Evolutionary conservation across 2,888 invertebrate genomes (phyloP), one percentile per base, ranked within the genome.

Genomic region (Atrina japonica): DNA sequence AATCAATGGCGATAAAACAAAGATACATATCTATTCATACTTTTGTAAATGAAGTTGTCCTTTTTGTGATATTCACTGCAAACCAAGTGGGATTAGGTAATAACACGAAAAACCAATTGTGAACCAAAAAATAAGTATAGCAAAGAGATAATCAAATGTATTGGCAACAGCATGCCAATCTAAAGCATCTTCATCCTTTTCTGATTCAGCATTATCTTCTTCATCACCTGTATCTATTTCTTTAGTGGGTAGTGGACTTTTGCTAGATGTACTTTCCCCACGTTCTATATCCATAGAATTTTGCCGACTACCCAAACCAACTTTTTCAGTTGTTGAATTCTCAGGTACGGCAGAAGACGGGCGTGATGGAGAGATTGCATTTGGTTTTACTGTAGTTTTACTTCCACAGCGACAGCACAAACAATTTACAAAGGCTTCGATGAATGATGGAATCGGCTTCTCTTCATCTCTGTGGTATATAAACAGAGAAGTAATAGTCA

Each of bases 391-490:
- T n/a, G 21, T 25, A 23, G 47, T 55, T 5, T 55, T 58, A 18
- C 49, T 49, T 23, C 50, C 66, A 41, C 66, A 66, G 3, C 58
- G 43, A 27, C 66, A 66, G 11, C 58, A 47, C 14, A 66, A 14
- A 27, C 53, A 55, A 9, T 47, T 58, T 11, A 58, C 49, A 18
- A 66, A 41, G 2, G 14, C 49, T 7, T 40, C 50, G 16, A 66
- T 56, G 18, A 47, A 47, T 14, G 23, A 27, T 1, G 70, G 70
- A 14, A 70, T 58, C 16, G 49, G 50, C 0, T 21, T 50, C 2
- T 18, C 43, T 6, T 72, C 70, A 6, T 73, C 68, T 53, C 56
- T 66, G 43, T 68, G 66, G 53, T 76, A 75, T 5, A 78, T 29
- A 3, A 63, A 56, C 16, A 76, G 52, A 16, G 65, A 76, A 25